Evolutionary conservation across 1,140 invertebrate genomes (phyloP).

Genomic region (Ridgeia piscesae): DNA sequence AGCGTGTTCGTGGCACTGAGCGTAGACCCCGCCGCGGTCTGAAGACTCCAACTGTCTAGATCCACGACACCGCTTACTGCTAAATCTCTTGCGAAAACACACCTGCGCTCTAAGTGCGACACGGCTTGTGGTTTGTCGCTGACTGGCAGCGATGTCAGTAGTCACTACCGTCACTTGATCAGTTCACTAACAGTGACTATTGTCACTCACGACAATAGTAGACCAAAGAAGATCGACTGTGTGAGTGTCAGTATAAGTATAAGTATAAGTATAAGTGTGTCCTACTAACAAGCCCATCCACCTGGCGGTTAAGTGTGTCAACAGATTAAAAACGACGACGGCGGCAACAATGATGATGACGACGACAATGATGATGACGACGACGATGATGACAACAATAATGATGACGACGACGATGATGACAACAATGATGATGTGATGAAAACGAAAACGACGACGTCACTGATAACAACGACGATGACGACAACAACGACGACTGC

Average conservation of each 20-base stretch:
- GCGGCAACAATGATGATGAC: neutral
- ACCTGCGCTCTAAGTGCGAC: neutral
- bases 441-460: too few species aligned
- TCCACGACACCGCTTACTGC: neutral
- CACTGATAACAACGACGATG: neutral
- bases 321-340: neutral
- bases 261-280: too few species aligned
- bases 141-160: neutral
- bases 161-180: neutral
- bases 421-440: too few species aligned
- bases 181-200: neutral
- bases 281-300: too few species aligned
- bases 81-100: constrained; percentile 1
- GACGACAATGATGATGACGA: neutral
- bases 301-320: neutral
- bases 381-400: neutral
- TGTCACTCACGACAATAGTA: neutral
- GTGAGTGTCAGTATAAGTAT: neutral
- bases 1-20: neutral
- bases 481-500: constrained; percentile 9
- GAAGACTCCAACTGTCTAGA: neutral
- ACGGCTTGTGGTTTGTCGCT: neutral
- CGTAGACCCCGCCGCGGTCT: neutral
- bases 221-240: neutral
- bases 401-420: constrained; percentile 11